Evolutionary conservation across 2,113 vertebrate species (phyloP).

Genomic region (Cyphomyrus plagiostoma): DNA sequence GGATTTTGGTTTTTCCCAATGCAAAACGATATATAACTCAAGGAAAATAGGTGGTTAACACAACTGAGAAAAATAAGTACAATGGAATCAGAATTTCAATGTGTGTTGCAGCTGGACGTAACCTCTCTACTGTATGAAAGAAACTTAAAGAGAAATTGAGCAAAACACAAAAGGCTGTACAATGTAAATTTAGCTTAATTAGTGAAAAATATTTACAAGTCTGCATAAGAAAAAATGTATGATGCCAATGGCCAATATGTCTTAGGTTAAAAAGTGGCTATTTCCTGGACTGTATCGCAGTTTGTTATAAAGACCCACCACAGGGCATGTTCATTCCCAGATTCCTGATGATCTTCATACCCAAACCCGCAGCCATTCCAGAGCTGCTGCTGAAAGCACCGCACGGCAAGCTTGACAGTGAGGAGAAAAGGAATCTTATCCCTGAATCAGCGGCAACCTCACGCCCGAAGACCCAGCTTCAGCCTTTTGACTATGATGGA

Average conservation of each 20-base stretch:
- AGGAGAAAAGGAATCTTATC: constrained; percentile 67
- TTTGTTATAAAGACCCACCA: background rate
- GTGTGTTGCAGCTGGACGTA: background rate
- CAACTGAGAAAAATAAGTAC: background rate
- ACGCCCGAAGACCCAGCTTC: constrained; percentile 44
- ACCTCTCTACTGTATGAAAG: background rate
- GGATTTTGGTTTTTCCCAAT: background rate
- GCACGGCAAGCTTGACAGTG: constrained; percentile 61
- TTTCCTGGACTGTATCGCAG: background rate
- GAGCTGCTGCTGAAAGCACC: constrained; percentile 63
- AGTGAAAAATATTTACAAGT: background rate
- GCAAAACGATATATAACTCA: background rate
- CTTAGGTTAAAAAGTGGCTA: background rate
- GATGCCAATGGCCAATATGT: background rate
- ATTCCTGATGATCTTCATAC: background rate
- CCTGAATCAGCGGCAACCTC: constrained; percentile 57
- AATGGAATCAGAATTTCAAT: background rate
- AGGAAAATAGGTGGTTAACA: background rate
- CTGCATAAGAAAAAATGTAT: background rate
- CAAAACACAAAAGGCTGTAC: background rate
- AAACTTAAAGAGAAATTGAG: background rate
- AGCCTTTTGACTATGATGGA: constrained; percentile 68
- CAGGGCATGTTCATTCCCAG: background rate
- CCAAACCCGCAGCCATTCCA: constrained; percentile 65
- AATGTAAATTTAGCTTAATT: background rate